phyloP scores from a whole-genome alignment of 2,113 vertebrate species.

The Raja brachyura region DNA sequence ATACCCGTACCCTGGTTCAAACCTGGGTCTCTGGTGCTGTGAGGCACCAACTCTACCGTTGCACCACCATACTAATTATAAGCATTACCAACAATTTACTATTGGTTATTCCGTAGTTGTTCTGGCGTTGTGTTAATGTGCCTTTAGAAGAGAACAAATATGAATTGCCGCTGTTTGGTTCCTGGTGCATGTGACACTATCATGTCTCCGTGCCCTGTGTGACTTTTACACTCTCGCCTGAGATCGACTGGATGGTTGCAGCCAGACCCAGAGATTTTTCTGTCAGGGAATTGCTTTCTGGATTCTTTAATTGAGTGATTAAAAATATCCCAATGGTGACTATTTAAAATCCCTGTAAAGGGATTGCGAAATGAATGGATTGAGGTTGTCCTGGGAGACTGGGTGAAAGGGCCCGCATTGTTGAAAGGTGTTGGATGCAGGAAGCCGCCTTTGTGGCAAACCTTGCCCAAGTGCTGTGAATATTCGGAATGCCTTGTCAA shows the following conservation, averaged over 20 bases:
- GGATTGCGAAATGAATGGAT: background rate
- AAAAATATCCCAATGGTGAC: background rate
- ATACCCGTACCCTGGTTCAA: too few species aligned
- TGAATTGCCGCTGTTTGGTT: too few species aligned
- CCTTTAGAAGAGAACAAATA: too few species aligned
- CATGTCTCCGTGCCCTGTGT: background rate
- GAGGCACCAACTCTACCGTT: too few species aligned
- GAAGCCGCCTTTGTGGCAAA: background rate
- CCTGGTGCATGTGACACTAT: too few species aligned
- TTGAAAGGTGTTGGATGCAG: background rate
- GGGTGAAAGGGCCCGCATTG: background rate
- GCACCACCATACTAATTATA: too few species aligned
- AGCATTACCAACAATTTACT: too few species aligned
- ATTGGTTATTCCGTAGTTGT: too few species aligned
- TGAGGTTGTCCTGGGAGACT: background rate
- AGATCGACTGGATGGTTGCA: background rate
- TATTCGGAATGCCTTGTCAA: background rate
- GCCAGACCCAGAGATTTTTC: background rate
- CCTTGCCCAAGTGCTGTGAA: background rate
- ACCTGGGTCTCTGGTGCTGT: too few species aligned
- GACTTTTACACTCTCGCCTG: background rate
- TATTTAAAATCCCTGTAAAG: background rate
- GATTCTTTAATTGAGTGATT: background rate
- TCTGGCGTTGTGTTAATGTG: too few species aligned
- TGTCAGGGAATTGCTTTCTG: background rate